These are phyloP conservation scores for Clarias pachynema DNA, from an alignment of 2,797 vertebrate species.

Conservation along the genomic window DNA sequence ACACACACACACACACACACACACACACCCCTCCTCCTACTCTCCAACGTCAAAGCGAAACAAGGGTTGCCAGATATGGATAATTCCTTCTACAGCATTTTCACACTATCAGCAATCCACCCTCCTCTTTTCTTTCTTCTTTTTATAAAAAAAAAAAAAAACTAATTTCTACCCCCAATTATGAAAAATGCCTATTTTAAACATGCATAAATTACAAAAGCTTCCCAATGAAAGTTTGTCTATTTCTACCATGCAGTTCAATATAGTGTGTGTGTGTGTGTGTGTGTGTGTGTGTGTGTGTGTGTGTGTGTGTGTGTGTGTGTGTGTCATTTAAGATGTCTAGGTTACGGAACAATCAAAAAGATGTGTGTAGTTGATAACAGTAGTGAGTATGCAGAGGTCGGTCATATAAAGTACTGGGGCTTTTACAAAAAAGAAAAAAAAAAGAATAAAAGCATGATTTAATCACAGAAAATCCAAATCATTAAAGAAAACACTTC, in stretches of 20 bases:
- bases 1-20: slow-evolving; percentile 39
- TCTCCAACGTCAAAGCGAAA: slow-evolving; percentile 21
- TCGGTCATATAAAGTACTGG: background rate
- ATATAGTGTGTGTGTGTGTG: background rate
- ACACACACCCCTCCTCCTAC: background rate
- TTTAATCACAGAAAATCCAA: background rate
- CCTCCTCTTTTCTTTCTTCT: no score
- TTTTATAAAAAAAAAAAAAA: no score
- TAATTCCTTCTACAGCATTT: background rate
- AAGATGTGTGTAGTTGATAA: slow-evolving; percentile 1
- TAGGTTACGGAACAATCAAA: background rate
- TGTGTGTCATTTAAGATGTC: background rate
- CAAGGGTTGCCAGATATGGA: slow-evolving; percentile 26
- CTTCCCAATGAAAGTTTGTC: background rate
- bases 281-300: no score
- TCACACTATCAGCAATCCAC: background rate
- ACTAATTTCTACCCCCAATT: no score
- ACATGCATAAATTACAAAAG: background rate
- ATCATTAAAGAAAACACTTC: background rate
- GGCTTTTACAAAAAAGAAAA: background rate
- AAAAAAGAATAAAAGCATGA: background rate
- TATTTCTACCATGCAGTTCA: background rate
- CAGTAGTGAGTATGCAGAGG: background rate
- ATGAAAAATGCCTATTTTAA: background rate
- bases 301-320: no score